phyloP scores from a whole-genome alignment of 2,888 invertebrate species.

The Drosophila suboccidentalis region DNA sequence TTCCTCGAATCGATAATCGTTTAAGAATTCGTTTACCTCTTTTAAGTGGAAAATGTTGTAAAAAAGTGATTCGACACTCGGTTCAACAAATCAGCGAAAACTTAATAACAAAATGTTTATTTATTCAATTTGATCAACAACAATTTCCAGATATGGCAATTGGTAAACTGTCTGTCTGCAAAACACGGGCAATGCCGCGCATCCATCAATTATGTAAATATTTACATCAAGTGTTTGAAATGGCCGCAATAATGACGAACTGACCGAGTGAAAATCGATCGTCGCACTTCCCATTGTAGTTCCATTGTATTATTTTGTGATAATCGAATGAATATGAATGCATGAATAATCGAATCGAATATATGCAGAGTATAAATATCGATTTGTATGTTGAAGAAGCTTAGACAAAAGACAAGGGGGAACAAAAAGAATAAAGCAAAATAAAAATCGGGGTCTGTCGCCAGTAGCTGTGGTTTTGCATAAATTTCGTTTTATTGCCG shows the following conservation, averaged over 20 bases:
- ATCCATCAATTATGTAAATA: slow-evolving; percentile 25
- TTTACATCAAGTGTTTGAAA: slow-evolving; percentile 25
- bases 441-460: slow-evolving; percentile 33
- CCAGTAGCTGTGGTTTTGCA: slow-evolving; percentile 69
- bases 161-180: background rate
- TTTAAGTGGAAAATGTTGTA: slow-evolving; percentile 1
- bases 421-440: slow-evolving; percentile 21
- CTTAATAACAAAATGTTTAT: background rate
- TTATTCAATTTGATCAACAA: background rate
- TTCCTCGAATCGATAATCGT: background rate
- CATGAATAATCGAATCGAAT: slow-evolving; percentile 20
- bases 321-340: slow-evolving; percentile 17
- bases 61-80: background rate
- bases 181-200: slow-evolving; percentile 7
- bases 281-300: slow-evolving; percentile 19
- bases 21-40: background rate
- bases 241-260: slow-evolving; percentile 30
- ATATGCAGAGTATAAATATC: slow-evolving; percentile 10
- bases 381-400: slow-evolving; percentile 11
- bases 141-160: background rate
- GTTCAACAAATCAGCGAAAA: background rate
- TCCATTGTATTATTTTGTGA: background rate
- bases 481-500: slow-evolving; percentile 66
- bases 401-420: slow-evolving; percentile 33
- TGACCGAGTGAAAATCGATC: slow-evolving; percentile 37